phyloP scores from a whole-genome alignment of 2,797 vertebrate genomes.

The Garrulus glandarius region DNA sequence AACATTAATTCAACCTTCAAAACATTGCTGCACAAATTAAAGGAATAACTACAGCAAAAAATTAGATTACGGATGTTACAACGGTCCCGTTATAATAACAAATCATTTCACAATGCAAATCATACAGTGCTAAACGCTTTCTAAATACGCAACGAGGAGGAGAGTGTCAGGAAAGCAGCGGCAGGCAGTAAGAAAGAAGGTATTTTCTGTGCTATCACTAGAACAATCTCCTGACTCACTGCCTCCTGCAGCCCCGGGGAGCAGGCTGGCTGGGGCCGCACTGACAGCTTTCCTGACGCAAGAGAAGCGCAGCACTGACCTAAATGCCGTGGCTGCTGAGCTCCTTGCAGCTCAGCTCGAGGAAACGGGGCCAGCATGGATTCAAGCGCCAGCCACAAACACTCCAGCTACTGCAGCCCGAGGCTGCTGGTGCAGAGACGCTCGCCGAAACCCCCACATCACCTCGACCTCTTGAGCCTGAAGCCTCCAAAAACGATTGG shows the following conservation, averaged over 20 bases:
- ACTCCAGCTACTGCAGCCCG: neutral
- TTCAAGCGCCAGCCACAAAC: neutral
- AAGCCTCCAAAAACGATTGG: neutral
- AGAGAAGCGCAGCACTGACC: conserved; percentile 8
- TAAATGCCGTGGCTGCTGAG: neutral
- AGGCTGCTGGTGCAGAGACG: neutral
- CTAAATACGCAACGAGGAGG: neutral
- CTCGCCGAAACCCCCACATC: neutral
- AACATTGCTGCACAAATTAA: neutral
- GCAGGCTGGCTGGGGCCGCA: neutral
- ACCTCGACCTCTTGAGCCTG: neutral
- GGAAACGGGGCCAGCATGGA: neutral
- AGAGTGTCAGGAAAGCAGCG: neutral
- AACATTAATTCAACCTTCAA: neutral
- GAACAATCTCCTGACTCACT: neutral
- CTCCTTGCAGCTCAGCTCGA: neutral
- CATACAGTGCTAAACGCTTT: neutral
- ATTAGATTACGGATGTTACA: neutral
- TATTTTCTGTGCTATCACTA: neutral
- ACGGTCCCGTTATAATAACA: neutral
- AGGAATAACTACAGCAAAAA: neutral
- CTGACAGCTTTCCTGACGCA: neutral
- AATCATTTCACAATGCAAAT: neutral
- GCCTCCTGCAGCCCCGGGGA: neutral
- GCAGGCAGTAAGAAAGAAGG: neutral